These are phyloP conservation scores for Murina feae DNA, from an alignment of 2,113 vertebrate species.

Conservation along the genomic window DNA sequence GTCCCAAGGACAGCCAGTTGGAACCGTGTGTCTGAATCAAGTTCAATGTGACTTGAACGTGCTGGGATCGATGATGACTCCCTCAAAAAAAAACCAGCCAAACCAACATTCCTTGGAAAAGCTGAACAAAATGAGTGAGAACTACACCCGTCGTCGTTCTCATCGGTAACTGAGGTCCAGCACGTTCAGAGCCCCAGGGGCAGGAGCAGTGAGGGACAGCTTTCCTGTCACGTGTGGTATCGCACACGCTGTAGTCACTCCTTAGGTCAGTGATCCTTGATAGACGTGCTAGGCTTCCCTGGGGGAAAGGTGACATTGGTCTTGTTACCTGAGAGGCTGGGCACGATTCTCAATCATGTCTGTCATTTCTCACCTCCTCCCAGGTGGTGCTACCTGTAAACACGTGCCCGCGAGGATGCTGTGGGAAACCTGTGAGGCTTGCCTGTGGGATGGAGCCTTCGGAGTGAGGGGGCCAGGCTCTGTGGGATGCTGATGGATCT, in stretches of 20 bases:
- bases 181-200: not conserved
- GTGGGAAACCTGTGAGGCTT: accelerated
- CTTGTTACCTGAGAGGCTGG: not conserved
- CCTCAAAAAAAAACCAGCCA: not conserved
- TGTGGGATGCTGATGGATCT: not conserved
- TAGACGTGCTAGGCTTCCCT: not conserved
- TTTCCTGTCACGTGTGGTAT: not conserved
- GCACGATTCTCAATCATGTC: not conserved
- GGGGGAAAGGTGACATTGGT: not conserved
- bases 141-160: not conserved
- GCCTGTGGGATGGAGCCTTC: not conserved
- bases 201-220: not conserved
- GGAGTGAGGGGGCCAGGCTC: accelerated
- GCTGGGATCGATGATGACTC: not conserved
- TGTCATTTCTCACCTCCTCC: not conserved
- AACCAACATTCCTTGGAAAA: not conserved
- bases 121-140: not conserved
- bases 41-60: not conserved
- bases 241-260: no score
- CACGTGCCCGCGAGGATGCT: accelerated
- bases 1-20: no score
- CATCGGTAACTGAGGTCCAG: not conserved
- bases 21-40: no score
- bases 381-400: not conserved
- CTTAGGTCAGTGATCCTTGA: no score